A percentile compares a stretch with the other conserved stretches of the same genome.
These are phyloP conservation scores for Palythoa grandiflora DNA, from an alignment of 92 coral and sea anemone genomes.

Conservation along the genomic window DNA sequence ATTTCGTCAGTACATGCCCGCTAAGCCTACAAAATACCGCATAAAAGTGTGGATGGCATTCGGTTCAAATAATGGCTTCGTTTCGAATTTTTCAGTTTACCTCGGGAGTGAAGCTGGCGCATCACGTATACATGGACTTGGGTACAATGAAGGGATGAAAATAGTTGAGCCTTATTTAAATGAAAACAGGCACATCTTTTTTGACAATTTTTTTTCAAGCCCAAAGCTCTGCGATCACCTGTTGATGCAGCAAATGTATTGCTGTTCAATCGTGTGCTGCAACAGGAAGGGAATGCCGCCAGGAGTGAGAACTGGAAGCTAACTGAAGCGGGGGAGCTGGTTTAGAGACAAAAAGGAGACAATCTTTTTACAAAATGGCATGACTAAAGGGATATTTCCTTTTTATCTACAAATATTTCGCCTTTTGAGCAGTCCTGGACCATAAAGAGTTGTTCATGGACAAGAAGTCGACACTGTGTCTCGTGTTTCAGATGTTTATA, in stretches of 20 bases:
- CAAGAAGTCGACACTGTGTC: not conserved
- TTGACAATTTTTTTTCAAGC: not conserved
- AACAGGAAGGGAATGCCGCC: constrained; percentile 61
- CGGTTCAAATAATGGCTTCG: constrained; percentile 66
- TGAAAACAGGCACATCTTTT: constrained; percentile 26
- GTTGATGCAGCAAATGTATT: constrained; percentile 45
- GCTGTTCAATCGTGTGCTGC: not conserved
- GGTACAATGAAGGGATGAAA: constrained; percentile 40
- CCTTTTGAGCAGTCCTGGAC: not conserved
- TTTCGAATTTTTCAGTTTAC: constrained; percentile 66
- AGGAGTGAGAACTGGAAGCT: constrained; percentile 58
- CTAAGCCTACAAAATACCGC: not conserved
- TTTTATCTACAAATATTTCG: not conserved
- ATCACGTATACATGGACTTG: constrained; percentile 56
- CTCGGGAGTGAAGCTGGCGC: constrained; percentile 59
- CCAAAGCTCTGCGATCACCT: constrained; percentile 64
- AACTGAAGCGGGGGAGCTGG: not conserved
- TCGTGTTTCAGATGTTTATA: not conserved
- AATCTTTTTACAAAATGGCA: not conserved
- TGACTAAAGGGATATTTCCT: not conserved
- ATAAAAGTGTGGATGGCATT: constrained; percentile 53
- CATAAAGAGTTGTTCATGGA: not conserved
- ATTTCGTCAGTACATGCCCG: not conserved
- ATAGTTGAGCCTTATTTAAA: constrained; percentile 64
- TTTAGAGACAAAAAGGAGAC: constrained; percentile 6